phyloP scores from a whole-genome alignment of 2,113 vertebrate genomes.

The Calidris pugnax region DNA sequence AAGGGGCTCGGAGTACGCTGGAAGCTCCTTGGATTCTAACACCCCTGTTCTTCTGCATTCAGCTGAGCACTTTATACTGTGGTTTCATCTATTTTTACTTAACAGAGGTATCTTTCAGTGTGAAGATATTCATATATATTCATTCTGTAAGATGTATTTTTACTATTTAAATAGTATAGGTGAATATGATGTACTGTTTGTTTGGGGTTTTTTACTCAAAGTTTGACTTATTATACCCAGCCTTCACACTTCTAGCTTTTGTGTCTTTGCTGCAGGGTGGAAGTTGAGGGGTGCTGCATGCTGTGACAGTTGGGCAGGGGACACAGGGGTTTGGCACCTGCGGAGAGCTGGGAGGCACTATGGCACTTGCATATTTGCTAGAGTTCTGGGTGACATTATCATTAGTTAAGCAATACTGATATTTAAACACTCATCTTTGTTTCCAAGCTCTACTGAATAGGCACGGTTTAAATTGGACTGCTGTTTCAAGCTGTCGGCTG shows the following conservation, averaged over 20 bases:
- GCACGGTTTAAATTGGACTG: background rate
- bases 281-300: background rate
- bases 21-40: background rate
- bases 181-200: background rate
- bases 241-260: background rate
- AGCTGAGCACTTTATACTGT: background rate
- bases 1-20: background rate
- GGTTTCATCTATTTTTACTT: background rate
- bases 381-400: background rate
- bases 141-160: background rate
- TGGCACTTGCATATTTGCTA: background rate
- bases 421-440: background rate
- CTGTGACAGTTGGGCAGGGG: background rate
- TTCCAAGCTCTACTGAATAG: background rate
- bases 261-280: background rate
- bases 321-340: background rate
- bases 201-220: background rate
- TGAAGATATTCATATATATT: background rate
- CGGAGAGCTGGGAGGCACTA: background rate
- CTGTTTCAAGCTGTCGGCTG: background rate
- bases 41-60: background rate
- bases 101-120: background rate
- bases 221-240: background rate
- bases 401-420: background rate
- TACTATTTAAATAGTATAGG: background rate